phyloP scores from a whole-genome alignment of 2,888 invertebrate genomes.

The Esperia sulphurella region DNA sequence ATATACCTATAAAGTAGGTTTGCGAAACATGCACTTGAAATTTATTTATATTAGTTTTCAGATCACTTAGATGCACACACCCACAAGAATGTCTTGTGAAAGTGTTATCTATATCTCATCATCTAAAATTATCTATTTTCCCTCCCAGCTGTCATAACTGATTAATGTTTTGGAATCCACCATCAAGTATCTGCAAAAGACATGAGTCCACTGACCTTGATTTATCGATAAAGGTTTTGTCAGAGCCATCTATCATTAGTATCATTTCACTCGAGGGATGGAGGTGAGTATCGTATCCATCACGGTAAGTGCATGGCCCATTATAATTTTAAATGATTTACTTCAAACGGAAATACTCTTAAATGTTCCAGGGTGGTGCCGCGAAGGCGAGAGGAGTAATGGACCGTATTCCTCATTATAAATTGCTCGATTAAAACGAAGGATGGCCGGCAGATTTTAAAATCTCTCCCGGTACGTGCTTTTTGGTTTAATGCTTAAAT shows the following conservation, averaged over 20 bases:
- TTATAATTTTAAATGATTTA: slow-evolving; percentile 54
- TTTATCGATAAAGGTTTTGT: slow-evolving; percentile 27
- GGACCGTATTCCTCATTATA: slow-evolving; percentile 45
- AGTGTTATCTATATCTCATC: too few species aligned
- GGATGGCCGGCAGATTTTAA: slow-evolving; percentile 32
- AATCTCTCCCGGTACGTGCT: slow-evolving; percentile 23
- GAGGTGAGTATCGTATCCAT: slow-evolving; percentile 45
- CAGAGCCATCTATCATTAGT: slow-evolving; percentile 51
- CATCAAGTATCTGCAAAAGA: neutral
- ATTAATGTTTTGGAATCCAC: neutral
- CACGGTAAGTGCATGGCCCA: slow-evolving; percentile 48
- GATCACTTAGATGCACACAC: too few species aligned
- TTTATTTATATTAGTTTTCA: neutral
- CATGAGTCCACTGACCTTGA: slow-evolving; percentile 20
- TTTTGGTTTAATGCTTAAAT: slow-evolving; percentile 22
- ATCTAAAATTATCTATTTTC: neutral
- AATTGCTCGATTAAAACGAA: slow-evolving; percentile 44
- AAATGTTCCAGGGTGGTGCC: slow-evolving; percentile 17
- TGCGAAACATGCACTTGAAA: too few species aligned
- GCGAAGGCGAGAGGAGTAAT: slow-evolving; percentile 26
- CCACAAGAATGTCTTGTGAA: too few species aligned
- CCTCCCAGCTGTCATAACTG: neutral
- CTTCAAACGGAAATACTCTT: slow-evolving; percentile 30
- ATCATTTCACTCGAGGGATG: slow-evolving; percentile 38
- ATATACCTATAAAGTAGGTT: too few species aligned